A percentile compares a stretch with the other conserved stretches of the same genome.
These are phyloP conservation scores for Megastigmus dorsalis DNA, from an alignment of 2,888 invertebrate species.

Conservation along the genomic window DNA sequence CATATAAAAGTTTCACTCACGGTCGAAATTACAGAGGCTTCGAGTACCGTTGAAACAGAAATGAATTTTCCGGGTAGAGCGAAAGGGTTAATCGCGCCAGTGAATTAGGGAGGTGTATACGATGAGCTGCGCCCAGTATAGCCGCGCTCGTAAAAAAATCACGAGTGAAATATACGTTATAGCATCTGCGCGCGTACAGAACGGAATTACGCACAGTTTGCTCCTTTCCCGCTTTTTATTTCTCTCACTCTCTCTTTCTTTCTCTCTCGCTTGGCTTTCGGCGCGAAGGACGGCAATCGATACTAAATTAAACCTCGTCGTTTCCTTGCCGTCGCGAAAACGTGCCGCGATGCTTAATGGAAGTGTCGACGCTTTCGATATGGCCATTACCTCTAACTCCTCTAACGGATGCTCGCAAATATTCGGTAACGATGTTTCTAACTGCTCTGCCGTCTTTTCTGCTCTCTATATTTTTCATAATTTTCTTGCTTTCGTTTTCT, in stretches of 20 bases:
- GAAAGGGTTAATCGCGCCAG: background rate
- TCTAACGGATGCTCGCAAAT: background rate
- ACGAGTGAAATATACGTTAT: conserved; percentile 18
- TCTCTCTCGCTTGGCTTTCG: too few relatives aligned
- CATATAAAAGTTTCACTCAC: too few relatives aligned
- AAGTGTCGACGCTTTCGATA: background rate
- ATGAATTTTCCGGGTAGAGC: background rate
- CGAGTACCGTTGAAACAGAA: too few relatives aligned
- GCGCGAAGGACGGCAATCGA: too few relatives aligned
- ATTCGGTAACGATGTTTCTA: conserved; percentile 22
- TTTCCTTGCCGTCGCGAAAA: conserved; percentile 13
- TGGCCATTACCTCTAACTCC: too few relatives aligned
- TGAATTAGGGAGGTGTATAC: background rate
- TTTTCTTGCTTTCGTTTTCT: too few relatives aligned
- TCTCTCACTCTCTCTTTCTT: background rate
- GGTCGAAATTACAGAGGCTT: too few relatives aligned
- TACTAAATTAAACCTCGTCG: conserved; percentile 31
- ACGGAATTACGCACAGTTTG: conserved; percentile 2
- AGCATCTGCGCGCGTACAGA: conserved; percentile 9
- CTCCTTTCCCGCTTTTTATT: background rate
- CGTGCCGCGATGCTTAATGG: conserved; percentile 30
- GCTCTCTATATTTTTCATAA: background rate
- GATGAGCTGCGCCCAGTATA: background rate
- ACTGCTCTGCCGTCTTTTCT: background rate
- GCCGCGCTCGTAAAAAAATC: conserved; percentile 19